These are phyloP conservation scores for Xiphorhynchus erythropygius DNA, from an alignment of 2,797 vertebrate species.

Conservation along the genomic window DNA sequence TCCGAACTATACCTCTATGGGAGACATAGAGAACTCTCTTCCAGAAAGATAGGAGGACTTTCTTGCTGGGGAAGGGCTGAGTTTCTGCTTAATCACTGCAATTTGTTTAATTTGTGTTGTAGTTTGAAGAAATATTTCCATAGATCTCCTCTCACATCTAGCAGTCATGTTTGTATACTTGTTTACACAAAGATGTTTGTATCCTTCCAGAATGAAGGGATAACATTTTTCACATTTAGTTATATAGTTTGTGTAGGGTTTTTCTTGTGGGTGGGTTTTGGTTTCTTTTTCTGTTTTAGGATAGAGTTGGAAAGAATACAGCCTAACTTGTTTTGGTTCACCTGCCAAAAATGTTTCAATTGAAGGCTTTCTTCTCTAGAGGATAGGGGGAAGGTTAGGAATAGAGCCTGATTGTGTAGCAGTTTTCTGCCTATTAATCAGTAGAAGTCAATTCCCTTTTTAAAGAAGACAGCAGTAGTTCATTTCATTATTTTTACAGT, in stretches of 20 bases:
- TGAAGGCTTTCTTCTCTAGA: not conserved
- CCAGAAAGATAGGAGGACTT: not conserved
- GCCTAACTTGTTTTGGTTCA: not conserved
- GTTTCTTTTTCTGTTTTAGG: not conserved
- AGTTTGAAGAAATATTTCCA: not conserved
- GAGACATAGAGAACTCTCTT: not conserved
- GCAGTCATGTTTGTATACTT: not conserved
- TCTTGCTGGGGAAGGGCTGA: not conserved
- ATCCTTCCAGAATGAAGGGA: not conserved
- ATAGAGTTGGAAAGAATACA: not conserved
- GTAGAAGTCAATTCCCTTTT: not conserved
- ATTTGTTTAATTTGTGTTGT: not conserved
- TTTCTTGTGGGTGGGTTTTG: not conserved
- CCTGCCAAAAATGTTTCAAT: not conserved
- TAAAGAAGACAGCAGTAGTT: not conserved
- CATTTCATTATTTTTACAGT: not conserved
- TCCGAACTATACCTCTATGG: not conserved
- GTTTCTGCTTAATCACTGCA: not conserved
- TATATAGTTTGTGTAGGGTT: not conserved
- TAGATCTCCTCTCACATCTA: not conserved
- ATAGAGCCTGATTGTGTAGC: not conserved
- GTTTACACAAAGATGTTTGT: not conserved
- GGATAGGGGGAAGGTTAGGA: not conserved
- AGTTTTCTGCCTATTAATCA: not conserved
- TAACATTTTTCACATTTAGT: not conserved